A percentile compares a stretch with the other conserved stretches of the same genome.
Conservation (phyloP, 92 coral and sea anemone genomes). For the Zoanthus sansibaricus region DNA sequence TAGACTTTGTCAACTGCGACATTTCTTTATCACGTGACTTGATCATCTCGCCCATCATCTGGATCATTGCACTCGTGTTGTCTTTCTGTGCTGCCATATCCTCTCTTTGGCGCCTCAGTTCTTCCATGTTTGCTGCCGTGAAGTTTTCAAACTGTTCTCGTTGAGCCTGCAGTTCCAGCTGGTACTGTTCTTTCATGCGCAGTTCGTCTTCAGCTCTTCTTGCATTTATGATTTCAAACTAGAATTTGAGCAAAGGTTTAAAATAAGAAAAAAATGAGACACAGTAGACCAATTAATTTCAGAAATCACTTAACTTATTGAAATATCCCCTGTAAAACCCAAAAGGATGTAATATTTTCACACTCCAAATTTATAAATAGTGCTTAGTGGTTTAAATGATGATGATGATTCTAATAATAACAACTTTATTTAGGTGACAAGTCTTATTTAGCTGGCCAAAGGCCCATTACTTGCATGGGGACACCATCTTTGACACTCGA, state of each 20-base stretch:
- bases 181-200: constrained; percentile 28
- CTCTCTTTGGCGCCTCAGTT: constrained; percentile 30
- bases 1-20: constrained; percentile 18
- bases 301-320: too few relatives aligned
- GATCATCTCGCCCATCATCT: constrained; percentile 37
- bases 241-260: neutral
- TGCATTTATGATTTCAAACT: constrained; percentile 25
- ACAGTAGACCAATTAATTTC: too few relatives aligned
- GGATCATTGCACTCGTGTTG: constrained; percentile 12
- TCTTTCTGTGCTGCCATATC: constrained; percentile 33
- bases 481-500: too few relatives aligned
- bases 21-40: constrained; percentile 40
- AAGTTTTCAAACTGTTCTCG: constrained; percentile 34
- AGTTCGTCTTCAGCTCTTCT: constrained; percentile 33
- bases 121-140: constrained; percentile 35
- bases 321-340: too few relatives aligned
- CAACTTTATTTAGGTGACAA: too few relatives aligned
- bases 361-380: too few relatives aligned
- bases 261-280: too few relatives aligned
- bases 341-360: too few relatives aligned
- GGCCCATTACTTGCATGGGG: too few relatives aligned
- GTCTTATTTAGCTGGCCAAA: too few relatives aligned
- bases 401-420: too few relatives aligned
- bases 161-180: constrained; percentile 27
- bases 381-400: too few relatives aligned